Evolutionary conservation across 2,113 vertebrate genomes (phyloP), one percentile per base, ranked within the genome.

Genomic region (Macquaria ambigua): DNA sequence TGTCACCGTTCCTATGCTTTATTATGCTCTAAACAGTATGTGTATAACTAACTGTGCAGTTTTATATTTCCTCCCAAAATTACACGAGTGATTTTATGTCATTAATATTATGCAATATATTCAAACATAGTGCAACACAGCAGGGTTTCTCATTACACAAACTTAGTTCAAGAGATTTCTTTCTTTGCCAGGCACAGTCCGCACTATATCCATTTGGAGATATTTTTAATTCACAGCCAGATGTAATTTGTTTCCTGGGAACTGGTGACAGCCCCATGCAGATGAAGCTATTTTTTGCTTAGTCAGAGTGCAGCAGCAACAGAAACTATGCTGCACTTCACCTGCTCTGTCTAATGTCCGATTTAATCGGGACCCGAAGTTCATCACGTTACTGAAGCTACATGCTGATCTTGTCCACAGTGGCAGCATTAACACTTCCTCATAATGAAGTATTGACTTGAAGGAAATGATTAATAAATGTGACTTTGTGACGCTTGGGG

Each of bases 401-500:
- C 31, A 12, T 34, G 25, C 73, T 69, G 16, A 23, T 76, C 25
- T 46, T 73, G 55, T 87, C 73, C 56, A 59, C 53, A 25, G 48
- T n/a, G 59, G 20, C 48, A 25, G 37, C 53, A 4, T 70, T 59
- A 31, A 69, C 48, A 56, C 71, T 52, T 71, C 15, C 56, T 77
- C 52, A 56, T 82, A 74, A 86, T 74, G 46, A 83, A 64, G 41
- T 69, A 88, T 83, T 66, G 86, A 87, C 82, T 67, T 41, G 5
- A 41, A 83, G 66, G 8, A 62, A 82, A 85, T 69, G 23, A 87
- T 81, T 79, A 25, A 81, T 56, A 41, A 74, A 85, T 85, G 25
- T 53, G 67, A 68, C 48, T 66, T 72, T 77, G 41, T 58, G 46
- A 63, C 48, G 78, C 90, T 81, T 2, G 28, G 21, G 86, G 85